phyloP scores from a whole-genome alignment of 2,888 invertebrate genomes.

The Eupithecia abbreviata region DNA sequence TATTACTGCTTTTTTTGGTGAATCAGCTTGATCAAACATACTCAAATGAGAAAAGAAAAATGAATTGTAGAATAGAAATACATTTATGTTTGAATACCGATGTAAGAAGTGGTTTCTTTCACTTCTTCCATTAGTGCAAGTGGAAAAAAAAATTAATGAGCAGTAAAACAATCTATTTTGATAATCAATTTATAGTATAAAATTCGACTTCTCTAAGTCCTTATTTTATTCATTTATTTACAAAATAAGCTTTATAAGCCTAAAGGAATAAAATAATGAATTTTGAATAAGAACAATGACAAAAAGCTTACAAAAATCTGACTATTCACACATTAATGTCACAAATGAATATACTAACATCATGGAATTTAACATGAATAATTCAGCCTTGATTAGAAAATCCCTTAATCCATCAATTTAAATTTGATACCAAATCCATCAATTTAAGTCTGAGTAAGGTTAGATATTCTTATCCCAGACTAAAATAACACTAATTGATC shows the following conservation, averaged over 20 bases:
- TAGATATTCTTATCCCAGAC: slow-evolving; percentile 25
- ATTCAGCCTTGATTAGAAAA: neutral
- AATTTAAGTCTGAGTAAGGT: slow-evolving; percentile 14
- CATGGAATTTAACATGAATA: neutral
- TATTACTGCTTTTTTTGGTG: neutral
- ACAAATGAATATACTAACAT: neutral
- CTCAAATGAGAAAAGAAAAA: neutral
- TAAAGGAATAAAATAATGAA: too few relatives aligned
- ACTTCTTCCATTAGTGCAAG: too few relatives aligned
- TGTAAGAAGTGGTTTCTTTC: neutral
- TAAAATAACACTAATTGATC: slow-evolving; percentile 31
- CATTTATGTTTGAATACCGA: neutral
- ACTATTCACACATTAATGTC: neutral
- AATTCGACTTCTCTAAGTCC: too few relatives aligned
- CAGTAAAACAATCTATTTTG: too few relatives aligned
- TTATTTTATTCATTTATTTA: too few relatives aligned
- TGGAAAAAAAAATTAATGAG: too few relatives aligned
- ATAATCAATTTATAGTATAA: too few relatives aligned
- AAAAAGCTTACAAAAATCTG: neutral
- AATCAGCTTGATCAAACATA: neutral
- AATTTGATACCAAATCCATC: slow-evolving; percentile 6
- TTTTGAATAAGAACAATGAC: neutral
- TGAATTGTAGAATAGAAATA: neutral
- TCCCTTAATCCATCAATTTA: slow-evolving; percentile 1
- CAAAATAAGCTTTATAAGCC: too few relatives aligned